Evolutionary conservation across 35 echinoderm and acorn worm genomes (phyloP), one percentile per base, ranked within the genome.

Genomic region (Eucidaris tribuloides): DNA sequence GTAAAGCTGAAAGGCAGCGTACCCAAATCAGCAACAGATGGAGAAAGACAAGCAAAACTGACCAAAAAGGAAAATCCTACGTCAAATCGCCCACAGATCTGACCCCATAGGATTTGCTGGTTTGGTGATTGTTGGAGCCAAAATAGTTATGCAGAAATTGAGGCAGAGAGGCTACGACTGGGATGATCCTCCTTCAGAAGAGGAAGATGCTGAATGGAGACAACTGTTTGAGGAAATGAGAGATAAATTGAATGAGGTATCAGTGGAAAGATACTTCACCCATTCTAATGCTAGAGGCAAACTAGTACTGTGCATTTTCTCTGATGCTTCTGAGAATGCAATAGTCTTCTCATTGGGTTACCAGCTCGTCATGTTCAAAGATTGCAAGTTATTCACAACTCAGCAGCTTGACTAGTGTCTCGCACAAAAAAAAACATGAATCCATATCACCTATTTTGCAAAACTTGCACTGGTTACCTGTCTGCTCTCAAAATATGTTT

Each of bases 271-370:
- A 87, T 81, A 56, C 65, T 40, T 87, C 5, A 62, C 85, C 27
- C 85, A 72, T 7, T 24, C 77, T 2, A 82, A 20, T n/a, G 74
- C 85, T 7, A 46, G 13, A 5, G 85, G 76, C 3, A 7, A 44
- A 15, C 77, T 77, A 7, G 32, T 48, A 4, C 58, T 87, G 15
- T 87, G 85, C 58, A 81, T 87, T 36, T 82, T 82, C 50, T 79
- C 85, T 46, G 85, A 87, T 87, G 85, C 74, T 25, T 87, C 85
- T 35, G 77, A 80, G 7, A 20, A 87, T 64, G 85, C 85, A 7
- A n/a, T n/a, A n/a, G n/a, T n/a, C n/a, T n/a, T n/a, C n/a, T n/a
- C n/a, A n/a, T n/a, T n/a, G n/a, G n/a, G n/a, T n/a, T n/a, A n/a
- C n/a, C n/a, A n/a, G n/a, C n/a, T n/a, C n/a, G n/a, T n/a, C n/a